Evolutionary conservation across 2,888 invertebrate genomes (phyloP).

Genomic region (Homarus gammarus): DNA sequence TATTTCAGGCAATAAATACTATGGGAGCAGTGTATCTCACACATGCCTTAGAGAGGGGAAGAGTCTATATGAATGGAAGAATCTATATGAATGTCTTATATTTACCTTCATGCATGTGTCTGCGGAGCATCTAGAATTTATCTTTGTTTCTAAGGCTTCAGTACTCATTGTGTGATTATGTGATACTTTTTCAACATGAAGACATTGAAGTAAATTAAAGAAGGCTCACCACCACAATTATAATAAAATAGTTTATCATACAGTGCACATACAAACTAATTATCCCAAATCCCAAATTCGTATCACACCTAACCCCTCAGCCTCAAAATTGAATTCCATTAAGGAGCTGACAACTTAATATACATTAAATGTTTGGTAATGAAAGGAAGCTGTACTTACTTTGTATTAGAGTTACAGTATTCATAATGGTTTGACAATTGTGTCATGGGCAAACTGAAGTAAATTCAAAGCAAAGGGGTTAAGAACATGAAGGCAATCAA

Average conservation of each 20-base stretch:
- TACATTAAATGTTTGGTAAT: no score
- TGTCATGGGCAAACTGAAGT: neutral
- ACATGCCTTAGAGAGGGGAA: constrained; percentile 44
- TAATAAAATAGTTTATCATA: constrained; percentile 10
- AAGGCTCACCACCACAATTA: constrained; percentile 51
- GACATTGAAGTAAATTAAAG: constrained; percentile 8
- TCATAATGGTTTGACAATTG: neutral
- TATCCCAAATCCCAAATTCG: constrained; percentile 33
- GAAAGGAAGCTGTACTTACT: no score
- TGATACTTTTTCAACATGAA: constrained; percentile 28
- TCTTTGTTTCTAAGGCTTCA: constrained; percentile 23
- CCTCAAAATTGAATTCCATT: neutral
- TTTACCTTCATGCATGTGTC: constrained; percentile 44
- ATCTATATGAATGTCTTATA: constrained; percentile 15
- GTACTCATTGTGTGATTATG: constrained; percentile 24
- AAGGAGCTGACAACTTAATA: neutral
- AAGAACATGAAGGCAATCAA: neutral
- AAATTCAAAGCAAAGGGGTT: neutral
- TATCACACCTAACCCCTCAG: constrained; percentile 8
- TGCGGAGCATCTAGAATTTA: constrained; percentile 34
- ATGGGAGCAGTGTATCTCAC: constrained; percentile 17
- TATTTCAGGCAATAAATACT: neutral
- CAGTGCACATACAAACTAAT: constrained; percentile 37
- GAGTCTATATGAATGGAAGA: constrained; percentile 8
- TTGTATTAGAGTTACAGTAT: no score